Conservation (phyloP, 2,113 vertebrate genomes). For the Sinosuthora webbiana region DNA sequence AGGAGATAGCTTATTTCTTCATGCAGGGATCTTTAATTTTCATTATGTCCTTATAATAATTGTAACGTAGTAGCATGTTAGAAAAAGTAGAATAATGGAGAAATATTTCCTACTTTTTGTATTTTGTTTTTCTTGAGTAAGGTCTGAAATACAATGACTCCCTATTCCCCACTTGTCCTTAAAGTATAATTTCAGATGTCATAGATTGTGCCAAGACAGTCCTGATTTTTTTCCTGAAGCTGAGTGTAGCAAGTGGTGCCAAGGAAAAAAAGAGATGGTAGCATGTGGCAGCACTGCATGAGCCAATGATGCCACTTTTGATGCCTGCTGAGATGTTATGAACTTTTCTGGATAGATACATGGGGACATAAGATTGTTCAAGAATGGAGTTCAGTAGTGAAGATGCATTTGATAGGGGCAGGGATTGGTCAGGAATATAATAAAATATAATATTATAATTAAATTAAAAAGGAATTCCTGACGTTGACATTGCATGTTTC, state of each 20-base stretch:
- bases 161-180: neutral
- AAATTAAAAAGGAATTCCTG: neutral
- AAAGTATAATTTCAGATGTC: neutral
- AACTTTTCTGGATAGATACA: neutral
- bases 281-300: conserved; percentile 15
- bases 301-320: neutral
- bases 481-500: neutral
- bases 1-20: neutral
- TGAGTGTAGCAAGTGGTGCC: neutral
- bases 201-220: neutral
- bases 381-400: neutral
- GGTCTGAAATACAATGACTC: neutral
- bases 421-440: neutral
- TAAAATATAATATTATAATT: neutral
- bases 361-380: neutral
- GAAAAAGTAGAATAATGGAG: neutral
- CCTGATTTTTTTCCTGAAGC: neutral
- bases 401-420: neutral
- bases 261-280: neutral
- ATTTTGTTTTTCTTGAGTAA: neutral
- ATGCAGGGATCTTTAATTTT: neutral
- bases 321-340: neutral
- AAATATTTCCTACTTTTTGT: neutral
- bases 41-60: neutral
- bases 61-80: neutral